Evolutionary conservation across 2,797 vertebrate species (phyloP).

Genomic region (Anguilla anguilla): DNA sequence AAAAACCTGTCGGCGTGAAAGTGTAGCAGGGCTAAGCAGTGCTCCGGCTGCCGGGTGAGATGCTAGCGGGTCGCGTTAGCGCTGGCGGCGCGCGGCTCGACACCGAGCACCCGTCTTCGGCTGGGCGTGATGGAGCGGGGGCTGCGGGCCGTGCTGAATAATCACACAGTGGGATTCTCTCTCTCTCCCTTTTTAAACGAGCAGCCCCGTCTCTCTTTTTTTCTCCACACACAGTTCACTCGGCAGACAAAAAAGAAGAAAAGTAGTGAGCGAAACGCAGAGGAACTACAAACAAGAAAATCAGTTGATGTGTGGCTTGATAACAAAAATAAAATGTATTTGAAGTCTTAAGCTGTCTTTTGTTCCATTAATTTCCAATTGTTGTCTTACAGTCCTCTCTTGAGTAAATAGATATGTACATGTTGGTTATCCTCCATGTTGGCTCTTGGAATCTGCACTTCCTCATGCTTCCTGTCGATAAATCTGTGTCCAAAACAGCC

Average conservation of each 20-base stretch:
- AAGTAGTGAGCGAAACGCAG: slow-evolving; percentile 59
- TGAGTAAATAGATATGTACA: neutral
- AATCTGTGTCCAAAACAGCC: neutral
- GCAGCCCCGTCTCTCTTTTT: slow-evolving; percentile 24
- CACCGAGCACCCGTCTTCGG: neutral
- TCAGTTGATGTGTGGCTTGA: neutral
- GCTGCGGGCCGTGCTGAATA: neutral
- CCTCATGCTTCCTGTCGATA: too few relatives aligned
- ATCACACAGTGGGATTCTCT: neutral
- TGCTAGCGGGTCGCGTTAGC: neutral
- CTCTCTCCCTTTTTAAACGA: neutral
- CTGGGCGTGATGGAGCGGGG: neutral
- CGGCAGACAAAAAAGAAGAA: slow-evolving; percentile 62
- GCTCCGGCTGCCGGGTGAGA: neutral
- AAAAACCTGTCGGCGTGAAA: neutral
- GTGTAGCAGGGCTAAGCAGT: neutral
- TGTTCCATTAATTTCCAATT: neutral
- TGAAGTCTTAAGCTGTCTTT: slow-evolving; percentile 45
- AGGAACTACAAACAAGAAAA: slow-evolving; percentile 27
- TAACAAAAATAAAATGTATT: slow-evolving; percentile 59
- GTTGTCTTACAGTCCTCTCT: neutral
- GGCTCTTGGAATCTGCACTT: neutral
- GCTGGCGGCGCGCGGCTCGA: neutral
- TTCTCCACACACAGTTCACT: slow-evolving; percentile 52
- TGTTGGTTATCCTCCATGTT: neutral